These are phyloP conservation scores for Apeltes quadracus DNA, from an alignment of 2,113 vertebrate genomes.

Conservation along the genomic window DNA sequence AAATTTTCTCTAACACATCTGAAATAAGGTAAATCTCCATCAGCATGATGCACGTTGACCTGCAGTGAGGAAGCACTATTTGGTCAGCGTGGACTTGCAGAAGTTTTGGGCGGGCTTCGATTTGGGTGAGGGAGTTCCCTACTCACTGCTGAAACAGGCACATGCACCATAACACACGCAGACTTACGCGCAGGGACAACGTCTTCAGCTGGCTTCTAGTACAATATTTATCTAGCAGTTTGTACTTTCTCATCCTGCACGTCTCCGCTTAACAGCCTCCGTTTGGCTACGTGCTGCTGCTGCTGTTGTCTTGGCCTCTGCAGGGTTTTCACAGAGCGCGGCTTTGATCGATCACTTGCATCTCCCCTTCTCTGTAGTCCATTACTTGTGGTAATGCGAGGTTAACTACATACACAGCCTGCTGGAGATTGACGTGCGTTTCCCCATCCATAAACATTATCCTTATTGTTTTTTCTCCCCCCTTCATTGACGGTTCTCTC, in stretches of 20 bases:
- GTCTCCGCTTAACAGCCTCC: not conserved
- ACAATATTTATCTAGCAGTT: not conserved
- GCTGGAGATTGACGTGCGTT: constrained; percentile 52
- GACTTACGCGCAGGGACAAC: not conserved
- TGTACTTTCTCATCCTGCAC: not conserved
- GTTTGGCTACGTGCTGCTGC: not conserved
- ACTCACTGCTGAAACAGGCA: not conserved
- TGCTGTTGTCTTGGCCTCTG: constrained; percentile 25
- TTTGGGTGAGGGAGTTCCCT: too few species aligned
- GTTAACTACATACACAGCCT: constrained; percentile 66
- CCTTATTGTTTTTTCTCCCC: not conserved
- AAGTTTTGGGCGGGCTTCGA: constrained; percentile 5
- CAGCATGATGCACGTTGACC: constrained; percentile 3
- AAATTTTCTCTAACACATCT: constrained; percentile 10
- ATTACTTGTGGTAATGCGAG: constrained; percentile 67
- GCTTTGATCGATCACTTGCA: constrained; percentile 53
- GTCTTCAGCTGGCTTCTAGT: constrained; percentile 2
- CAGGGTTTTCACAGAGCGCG: constrained; percentile 24
- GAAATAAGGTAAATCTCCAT: constrained; percentile 6
- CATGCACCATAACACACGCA: not conserved
- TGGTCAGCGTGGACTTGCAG: constrained; percentile 29
- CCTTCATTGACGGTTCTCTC: not conserved
- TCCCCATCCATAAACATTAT: constrained; percentile 27
- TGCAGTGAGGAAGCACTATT: constrained; percentile 27
- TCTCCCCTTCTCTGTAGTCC: constrained; percentile 35